Evolutionary conservation across 2,797 vertebrate species (phyloP).

Genomic region (Merluccius polli): DNA sequence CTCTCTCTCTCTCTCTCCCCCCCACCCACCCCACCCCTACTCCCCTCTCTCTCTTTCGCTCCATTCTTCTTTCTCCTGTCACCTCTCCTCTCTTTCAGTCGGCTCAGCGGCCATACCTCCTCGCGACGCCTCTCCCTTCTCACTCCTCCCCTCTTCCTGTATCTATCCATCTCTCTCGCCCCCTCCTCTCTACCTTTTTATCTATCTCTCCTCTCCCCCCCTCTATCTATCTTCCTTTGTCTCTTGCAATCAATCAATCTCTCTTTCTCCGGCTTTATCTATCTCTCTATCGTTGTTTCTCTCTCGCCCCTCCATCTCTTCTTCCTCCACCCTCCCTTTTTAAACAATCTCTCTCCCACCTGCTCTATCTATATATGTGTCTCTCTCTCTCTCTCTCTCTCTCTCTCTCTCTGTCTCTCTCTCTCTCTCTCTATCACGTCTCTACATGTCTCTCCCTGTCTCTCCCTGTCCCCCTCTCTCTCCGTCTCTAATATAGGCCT

Average conservation of each 20-base stretch:
- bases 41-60: slow-evolving; percentile 21
- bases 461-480: background rate
- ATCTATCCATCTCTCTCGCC: slow-evolving; percentile 11
- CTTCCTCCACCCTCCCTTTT: slow-evolving; percentile 18
- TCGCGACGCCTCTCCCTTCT: slow-evolving; percentile 15
- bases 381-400: background rate
- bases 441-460: slow-evolving; percentile 26
- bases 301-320: slow-evolving; percentile 7
- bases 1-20: slow-evolving; percentile 19
- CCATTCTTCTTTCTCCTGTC: slow-evolving; percentile 5
- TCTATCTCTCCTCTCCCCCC: background rate
- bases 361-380: background rate
- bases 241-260: background rate
- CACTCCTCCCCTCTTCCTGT: slow-evolving; percentile 20
- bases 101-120: slow-evolving; percentile 10
- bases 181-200: background rate
- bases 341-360: background rate
- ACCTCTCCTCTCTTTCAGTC: slow-evolving; percentile 3
- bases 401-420: slow-evolving; percentile 27
- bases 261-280: slow-evolving; percentile 27
- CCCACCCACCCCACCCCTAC: slow-evolving; percentile 14
- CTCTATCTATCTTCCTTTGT: background rate
- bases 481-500: background rate
- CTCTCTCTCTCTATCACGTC: slow-evolving; percentile 10
- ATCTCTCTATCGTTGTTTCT: slow-evolving; percentile 25